Evolutionary conservation across 2,113 vertebrate genomes (phyloP).

Genomic region (Geococcyx californianus): DNA sequence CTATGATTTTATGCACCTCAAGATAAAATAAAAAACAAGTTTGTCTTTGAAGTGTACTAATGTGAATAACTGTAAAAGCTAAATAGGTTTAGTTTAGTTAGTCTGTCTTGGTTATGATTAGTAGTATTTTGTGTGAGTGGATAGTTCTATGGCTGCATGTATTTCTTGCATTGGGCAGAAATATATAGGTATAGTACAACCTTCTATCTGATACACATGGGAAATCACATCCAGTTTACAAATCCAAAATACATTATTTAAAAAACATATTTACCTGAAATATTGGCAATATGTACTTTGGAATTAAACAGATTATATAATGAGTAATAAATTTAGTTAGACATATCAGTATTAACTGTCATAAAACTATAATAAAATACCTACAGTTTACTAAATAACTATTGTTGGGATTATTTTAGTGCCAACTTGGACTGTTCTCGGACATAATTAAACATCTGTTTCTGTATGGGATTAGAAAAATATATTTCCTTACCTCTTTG

Average conservation of each 20-base stretch:
- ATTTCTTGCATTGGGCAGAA: slow-evolving; percentile 22
- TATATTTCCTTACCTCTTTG: neutral
- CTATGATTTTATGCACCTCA: slow-evolving; percentile 55
- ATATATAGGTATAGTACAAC: neutral
- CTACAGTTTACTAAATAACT: neutral
- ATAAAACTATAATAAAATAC: slow-evolving; percentile 43
- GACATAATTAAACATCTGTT: neutral
- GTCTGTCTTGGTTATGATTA: slow-evolving; percentile 1
- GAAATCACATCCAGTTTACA: neutral
- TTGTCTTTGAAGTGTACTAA: neutral
- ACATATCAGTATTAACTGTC: slow-evolving; percentile 9
- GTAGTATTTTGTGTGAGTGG: neutral
- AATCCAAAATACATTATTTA: neutral
- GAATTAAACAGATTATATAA: slow-evolving; percentile 8
- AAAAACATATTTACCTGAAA: neutral
- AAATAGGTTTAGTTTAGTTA: neutral
- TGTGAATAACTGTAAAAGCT: neutral
- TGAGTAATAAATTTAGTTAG: neutral
- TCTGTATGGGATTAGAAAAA: neutral
- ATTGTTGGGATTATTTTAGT: slow-evolving; percentile 19
- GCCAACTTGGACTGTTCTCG: neutral
- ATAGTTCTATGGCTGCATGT: neutral
- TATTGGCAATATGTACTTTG: slow-evolving; percentile 26
- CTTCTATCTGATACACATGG: neutral
- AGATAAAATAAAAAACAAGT: slow-evolving; percentile 4